Evolutionary conservation across 1,140 invertebrate species (phyloP).

Genomic region (Calliopsis andreniformis): DNA sequence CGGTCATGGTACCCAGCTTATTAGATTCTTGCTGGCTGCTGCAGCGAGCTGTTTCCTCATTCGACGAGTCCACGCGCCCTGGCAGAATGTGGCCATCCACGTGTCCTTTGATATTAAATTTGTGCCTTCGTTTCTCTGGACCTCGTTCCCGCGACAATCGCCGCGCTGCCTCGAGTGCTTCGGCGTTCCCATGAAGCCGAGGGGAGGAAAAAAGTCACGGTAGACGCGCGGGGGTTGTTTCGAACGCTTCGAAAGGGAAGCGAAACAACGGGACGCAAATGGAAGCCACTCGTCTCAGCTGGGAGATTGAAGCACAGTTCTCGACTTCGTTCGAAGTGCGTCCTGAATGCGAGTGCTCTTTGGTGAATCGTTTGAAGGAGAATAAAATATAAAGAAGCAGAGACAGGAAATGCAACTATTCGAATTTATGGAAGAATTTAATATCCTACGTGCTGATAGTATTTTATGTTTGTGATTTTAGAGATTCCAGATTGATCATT

Average conservation of each 20-base stretch:
- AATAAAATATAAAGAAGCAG: too few relatives aligned
- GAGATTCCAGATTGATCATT: not conserved
- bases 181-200: too few relatives aligned
- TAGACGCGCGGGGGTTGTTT: too few relatives aligned
- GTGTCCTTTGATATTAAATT: slow-evolving; percentile 34
- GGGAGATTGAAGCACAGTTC: slow-evolving; percentile 29
- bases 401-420: too few relatives aligned
- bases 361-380: not conserved
- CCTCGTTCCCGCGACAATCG: slow-evolving; percentile 5
- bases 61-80: not conserved
- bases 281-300: not conserved
- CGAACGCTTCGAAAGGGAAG: too few relatives aligned
- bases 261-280: slow-evolving; percentile 11
- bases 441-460: slow-evolving; percentile 8
- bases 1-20: slow-evolving; percentile 50
- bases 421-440: slow-evolving; percentile 10
- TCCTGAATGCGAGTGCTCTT: slow-evolving; percentile 24
- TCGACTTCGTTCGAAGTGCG: slow-evolving; percentile 33
- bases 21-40: slow-evolving; percentile 48
- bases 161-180: too few relatives aligned
- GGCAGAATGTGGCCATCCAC: not conserved
- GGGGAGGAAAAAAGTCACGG: too few relatives aligned
- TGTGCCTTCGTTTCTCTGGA: not conserved
- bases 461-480: not conserved
- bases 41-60: slow-evolving; percentile 39